Percentiles rank a stretch among this genome's conserved stretches.
phyloP scores from a whole-genome alignment of 2,113 vertebrate species.

The Condylura cristata region DNA sequence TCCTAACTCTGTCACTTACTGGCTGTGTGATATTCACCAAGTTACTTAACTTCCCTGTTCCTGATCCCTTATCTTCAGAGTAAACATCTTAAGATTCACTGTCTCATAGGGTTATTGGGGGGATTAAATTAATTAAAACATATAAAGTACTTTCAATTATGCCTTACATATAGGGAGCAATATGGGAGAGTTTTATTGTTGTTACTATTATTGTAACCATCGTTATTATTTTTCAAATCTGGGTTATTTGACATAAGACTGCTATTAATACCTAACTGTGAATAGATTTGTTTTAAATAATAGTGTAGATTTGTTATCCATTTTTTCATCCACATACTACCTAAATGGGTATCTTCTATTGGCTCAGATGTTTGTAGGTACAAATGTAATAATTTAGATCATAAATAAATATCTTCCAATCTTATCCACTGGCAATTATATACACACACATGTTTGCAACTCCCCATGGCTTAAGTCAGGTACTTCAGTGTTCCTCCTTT shows the following conservation, averaged over 20 bases:
- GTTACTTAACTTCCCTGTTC: conserved; percentile 28
- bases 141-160: background rate
- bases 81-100: background rate
- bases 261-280: background rate
- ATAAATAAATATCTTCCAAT: background rate
- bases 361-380: background rate
- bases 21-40: background rate
- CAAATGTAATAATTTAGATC: background rate
- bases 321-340: background rate
- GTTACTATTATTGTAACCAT: background rate
- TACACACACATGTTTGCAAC: background rate
- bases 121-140: background rate
- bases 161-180: background rate
- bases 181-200: background rate
- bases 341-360: background rate
- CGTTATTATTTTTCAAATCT: background rate
- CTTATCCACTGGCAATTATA: background rate
- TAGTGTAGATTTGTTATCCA: background rate
- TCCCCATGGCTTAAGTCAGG: background rate
- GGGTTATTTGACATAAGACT: background rate
- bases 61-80: conserved; percentile 20
- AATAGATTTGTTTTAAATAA: background rate
- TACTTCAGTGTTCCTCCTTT: background rate
- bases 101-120: background rate
- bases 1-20: background rate